Evolutionary conservation across 2,797 vertebrate species (phyloP), one percentile per base, ranked within the genome.

Genomic region (Chaenodraco wilsoni): DNA sequence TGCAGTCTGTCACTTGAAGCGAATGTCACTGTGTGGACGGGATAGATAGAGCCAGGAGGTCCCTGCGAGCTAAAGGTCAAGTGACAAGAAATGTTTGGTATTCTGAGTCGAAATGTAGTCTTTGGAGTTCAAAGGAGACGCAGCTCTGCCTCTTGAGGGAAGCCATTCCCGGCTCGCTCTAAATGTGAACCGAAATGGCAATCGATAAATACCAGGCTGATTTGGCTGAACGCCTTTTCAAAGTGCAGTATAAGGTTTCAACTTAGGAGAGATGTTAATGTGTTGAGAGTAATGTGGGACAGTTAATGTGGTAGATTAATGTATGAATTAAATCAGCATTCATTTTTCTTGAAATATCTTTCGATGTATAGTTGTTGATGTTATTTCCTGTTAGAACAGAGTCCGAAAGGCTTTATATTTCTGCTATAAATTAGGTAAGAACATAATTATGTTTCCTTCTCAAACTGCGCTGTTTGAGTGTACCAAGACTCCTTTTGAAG

Each of bases 1-100:
- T 52, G 56, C 68, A 60, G 68, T 76, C 72, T 79, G 84, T 84
- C 84, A 79, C 73, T 82, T 81, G 61, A 82, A 80, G 79, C 84
- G 33, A 73, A 48, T 44, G 58, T 90, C 84, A 70, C 59, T 50
- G 17, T 67, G 62, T 72, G 71, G 69, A 75, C 31, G 56, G 69
- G 82, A 75, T 60, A 49, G 84, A 82, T 72, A 8, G 69, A 85
- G 76, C 65, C 78, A 58, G 87, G 70, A 84, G 76, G 72, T 82
- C 86, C 72, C 67, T 44, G 72, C 68, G 17, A 83, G 81, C 66
- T 79, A 92, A 91, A 91, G 90, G 90, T 90, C 87, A 92, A 76
- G 81, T 88, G 84, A 85, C 84, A 85, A 79, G 67, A 79, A 83
- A 79, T 76, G 79, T 90, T 90, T 87, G 74, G 69, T 76, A 80